Base-by-base conservation (phyloP, 2,113 vertebrate species). In the Cervus canadensis region DNA sequence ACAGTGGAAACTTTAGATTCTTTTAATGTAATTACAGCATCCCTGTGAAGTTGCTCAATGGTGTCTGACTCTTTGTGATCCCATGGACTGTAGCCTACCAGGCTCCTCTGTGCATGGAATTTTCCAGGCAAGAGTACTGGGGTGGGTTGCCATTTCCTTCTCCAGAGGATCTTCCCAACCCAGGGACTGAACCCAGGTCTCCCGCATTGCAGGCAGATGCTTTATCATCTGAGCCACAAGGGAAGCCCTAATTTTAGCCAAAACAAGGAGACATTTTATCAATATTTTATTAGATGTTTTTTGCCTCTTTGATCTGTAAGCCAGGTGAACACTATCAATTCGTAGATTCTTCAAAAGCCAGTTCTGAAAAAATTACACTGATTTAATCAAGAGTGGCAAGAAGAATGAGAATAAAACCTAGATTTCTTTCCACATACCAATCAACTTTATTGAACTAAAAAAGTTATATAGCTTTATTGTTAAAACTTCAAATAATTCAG, bases 231-330 rank as follows among this genome's bases (percentile, higher is more conserved):
- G 67, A 71, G 67, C 67, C n/a, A 71, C n/a, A 71, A 71, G 67
- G 67, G 19, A 71, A 71, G 67, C 67, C 67, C 74, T 86, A 95
- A 93, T 82, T 89, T 89, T 82, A 95, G 62, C 26, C 45, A 36
- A 52, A 64, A 85, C 7, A 84, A 50, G 48, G 19, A 81, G 92
- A 87, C 74, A 74, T 1, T 97, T 30, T 56, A 82, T 91, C 67
- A 83, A 26, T 62, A 94, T 79, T 95, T 95, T 88, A 94, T 45
- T 91, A 91, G 23, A 64, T 74, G 4, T 60, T 93, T 96, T 96
- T 59, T 87, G 52, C 21, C 78, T 81, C 67, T 91, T 74, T 91
- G 45, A 81, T 88, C 33, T 85, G 3, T 88, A 93, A 94, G 4
- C 13, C 64, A 89, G 59, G 59, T 67, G 59, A 71, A 71, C 84